A percentile compares a stretch with the other conserved stretches of the same genome.
Conservation (phyloP, 2,113 vertebrate species). For the Brienomyrus brachyistius region DNA sequence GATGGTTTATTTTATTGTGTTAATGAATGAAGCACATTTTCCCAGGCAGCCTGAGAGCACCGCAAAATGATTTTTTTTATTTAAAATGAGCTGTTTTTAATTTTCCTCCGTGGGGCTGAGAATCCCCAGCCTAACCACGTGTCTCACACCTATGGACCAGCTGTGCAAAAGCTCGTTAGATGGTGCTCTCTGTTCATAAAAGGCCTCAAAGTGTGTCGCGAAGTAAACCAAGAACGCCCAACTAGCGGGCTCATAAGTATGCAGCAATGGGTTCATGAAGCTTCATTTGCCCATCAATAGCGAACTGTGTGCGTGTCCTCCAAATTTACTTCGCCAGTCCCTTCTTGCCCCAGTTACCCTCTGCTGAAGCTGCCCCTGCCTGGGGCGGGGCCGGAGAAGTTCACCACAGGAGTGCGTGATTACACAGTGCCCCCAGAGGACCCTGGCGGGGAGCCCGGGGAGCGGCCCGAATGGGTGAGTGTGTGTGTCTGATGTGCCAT, state of each 20-base stretch:
- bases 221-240: too few species aligned
- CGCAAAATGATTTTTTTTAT: background rate
- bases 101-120: background rate
- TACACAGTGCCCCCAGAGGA: slow-evolving; percentile 67
- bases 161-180: background rate
- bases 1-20: background rate
- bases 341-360: slow-evolving; percentile 66
- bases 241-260: too few species aligned
- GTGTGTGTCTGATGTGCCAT: background rate
- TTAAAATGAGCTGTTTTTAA: background rate
- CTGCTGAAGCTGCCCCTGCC: slow-evolving; percentile 89
- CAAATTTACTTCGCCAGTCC: background rate
- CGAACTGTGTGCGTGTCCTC: too few species aligned
- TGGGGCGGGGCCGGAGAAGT: slow-evolving; percentile 89
- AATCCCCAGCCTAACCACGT: background rate
- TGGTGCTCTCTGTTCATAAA: too few species aligned
- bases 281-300: too few species aligned
- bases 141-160: background rate
- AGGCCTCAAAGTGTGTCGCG: too few species aligned
- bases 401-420: slow-evolving; percentile 81
- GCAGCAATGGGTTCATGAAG: too few species aligned
- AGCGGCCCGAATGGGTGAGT: slow-evolving; percentile 83
- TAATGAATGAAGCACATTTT: background rate
- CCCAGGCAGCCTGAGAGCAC: background rate
- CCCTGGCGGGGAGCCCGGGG: slow-evolving; percentile 55